Conservation (phyloP, 2,888 invertebrate species). For the Eretmocerus hayati region DNA sequence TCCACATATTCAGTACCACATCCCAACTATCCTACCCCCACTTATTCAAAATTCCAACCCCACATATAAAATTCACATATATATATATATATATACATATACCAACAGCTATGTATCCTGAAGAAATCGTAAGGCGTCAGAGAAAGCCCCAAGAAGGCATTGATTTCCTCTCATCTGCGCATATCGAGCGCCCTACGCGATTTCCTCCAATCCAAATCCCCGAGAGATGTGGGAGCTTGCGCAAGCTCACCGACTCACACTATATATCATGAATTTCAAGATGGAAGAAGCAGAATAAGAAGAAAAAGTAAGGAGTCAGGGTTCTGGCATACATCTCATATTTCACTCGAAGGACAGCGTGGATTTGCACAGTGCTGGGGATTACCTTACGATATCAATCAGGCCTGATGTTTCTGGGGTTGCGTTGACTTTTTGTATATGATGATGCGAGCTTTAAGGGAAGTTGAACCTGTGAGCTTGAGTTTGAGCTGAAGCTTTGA, state of each 20-base stretch:
- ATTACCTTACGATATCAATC: slow-evolving; percentile 42
- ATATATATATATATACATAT: background rate
- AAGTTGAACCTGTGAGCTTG: too few species aligned
- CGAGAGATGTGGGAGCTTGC: slow-evolving; percentile 21
- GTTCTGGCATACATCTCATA: slow-evolving; percentile 38
- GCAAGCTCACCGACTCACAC: slow-evolving; percentile 18
- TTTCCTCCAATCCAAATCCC: slow-evolving; percentile 35
- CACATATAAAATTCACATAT: too few species aligned
- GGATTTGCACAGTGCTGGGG: slow-evolving; percentile 41
- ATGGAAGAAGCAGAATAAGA: too few species aligned
- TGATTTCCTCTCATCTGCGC: slow-evolving; percentile 44
- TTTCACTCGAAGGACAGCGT: slow-evolving; percentile 43
- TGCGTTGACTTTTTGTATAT: too few species aligned
- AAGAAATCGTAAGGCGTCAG: slow-evolving; percentile 13
- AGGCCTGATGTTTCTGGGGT: slow-evolving; percentile 26
- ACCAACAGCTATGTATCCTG: background rate
- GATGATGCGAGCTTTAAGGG: too few species aligned
- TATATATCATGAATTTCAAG: too few species aligned
- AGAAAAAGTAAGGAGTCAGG: background rate
- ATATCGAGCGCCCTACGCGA: slow-evolving; percentile 17
- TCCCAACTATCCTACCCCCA: too few species aligned
- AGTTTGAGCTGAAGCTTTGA: too few species aligned
- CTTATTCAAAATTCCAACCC: too few species aligned
- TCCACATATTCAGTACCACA: too few species aligned
- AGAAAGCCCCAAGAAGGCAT: slow-evolving; percentile 26